A percentile compares a stretch with the other conserved stretches of the same genome.
phyloP scores from a whole-genome alignment of 2,797 vertebrate species.

The Karalla daura region DNA sequence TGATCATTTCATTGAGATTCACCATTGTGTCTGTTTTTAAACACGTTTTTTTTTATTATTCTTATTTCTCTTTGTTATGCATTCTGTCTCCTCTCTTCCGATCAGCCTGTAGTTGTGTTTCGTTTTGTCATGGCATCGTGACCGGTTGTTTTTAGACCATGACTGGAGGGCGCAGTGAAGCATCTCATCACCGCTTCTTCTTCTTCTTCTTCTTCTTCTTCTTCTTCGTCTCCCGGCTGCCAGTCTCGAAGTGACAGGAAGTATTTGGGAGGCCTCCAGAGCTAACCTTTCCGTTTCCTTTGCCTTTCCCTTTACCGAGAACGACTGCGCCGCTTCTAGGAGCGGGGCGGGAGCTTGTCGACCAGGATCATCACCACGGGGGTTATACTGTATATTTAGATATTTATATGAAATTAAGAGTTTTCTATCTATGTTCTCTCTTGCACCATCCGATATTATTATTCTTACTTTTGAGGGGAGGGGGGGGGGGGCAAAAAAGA shows the following conservation, averaged over 20 bases:
- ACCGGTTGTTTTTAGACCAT: slow-evolving; percentile 34
- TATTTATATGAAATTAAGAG: slow-evolving; percentile 83
- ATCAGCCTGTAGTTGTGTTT: slow-evolving; percentile 51
- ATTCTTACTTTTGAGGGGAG: slow-evolving; percentile 48
- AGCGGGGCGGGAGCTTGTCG: slow-evolving; percentile 70
- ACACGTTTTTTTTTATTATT: no score
- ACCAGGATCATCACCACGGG: slow-evolving; percentile 73
- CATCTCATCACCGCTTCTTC: slow-evolving; percentile 69
- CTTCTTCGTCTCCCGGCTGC: slow-evolving; percentile 58
- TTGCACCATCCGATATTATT: slow-evolving; percentile 65
- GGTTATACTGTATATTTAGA: slow-evolving; percentile 83
- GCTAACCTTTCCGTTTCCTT: slow-evolving; percentile 43
- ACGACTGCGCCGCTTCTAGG: slow-evolving; percentile 69
- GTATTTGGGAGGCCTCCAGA: slow-evolving; percentile 61
- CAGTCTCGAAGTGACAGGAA: slow-evolving; percentile 72
- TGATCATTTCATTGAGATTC: slow-evolving; percentile 62
- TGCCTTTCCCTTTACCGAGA: slow-evolving; percentile 55
- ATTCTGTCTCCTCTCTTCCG: slow-evolving; percentile 34
- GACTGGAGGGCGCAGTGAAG: slow-evolving; percentile 73
- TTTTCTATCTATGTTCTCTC: slow-evolving; percentile 75
- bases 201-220: no score
- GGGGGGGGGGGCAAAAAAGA: no score
- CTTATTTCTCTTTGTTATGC: no score
- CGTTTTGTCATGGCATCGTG: slow-evolving; percentile 51
- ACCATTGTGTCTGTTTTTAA: slow-evolving; percentile 64